Percentiles rank a stretch among this genome's conserved stretches.
Conservation (phyloP, 2,888 invertebrate genomes). For the Pegoplata infirma region DNA sequence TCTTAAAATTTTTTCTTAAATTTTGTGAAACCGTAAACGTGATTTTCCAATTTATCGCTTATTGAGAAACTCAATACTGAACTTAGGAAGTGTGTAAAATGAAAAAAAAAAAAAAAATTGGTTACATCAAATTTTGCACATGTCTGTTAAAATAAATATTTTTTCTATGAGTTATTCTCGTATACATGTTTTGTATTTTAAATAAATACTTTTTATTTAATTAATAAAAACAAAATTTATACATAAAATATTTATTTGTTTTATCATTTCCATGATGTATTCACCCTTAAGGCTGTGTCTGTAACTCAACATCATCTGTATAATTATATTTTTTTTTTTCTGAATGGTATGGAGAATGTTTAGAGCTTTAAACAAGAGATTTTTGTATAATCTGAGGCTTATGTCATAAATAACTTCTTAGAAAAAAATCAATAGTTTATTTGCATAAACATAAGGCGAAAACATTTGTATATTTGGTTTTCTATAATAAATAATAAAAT, state of each 20-base stretch:
- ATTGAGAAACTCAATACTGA: too few relatives aligned
- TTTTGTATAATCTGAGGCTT: neutral
- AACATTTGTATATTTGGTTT: neutral
- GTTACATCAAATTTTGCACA: too few relatives aligned
- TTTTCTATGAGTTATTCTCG: too few relatives aligned
- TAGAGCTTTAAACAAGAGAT: neutral
- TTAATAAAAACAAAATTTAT: too few relatives aligned
- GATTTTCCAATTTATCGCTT: too few relatives aligned
- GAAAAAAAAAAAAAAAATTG: too few relatives aligned
- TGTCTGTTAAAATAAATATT: too few relatives aligned
- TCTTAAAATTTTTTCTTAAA: too few relatives aligned
- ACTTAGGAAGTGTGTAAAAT: too few relatives aligned
- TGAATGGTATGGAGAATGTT: neutral
- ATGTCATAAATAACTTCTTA: neutral
- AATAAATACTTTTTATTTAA: too few relatives aligned
- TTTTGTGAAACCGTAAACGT: too few relatives aligned
- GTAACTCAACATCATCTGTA: neutral
- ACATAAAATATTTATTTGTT: neutral
- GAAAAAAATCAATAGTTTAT: neutral
- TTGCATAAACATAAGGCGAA: neutral
- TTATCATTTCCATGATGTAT: neutral
- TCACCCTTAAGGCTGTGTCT: neutral
- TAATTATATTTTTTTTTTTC: neutral
- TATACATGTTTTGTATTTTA: neutral
- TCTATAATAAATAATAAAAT: neutral